Percentiles rank a stretch among this genome's conserved stretches.
phyloP scores from a whole-genome alignment of 2,888 invertebrate genomes.

The Furcula furcula region DNA sequence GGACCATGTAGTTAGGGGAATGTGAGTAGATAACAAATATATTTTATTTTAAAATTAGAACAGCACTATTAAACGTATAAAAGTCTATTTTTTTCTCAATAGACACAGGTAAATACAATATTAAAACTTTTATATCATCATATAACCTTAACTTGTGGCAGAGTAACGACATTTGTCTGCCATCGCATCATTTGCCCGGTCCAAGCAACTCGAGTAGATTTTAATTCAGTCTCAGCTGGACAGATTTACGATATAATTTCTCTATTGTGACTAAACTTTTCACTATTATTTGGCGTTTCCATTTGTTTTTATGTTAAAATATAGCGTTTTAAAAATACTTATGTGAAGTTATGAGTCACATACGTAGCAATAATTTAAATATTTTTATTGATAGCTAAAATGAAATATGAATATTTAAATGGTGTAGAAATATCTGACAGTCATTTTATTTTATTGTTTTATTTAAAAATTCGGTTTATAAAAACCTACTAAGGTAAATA shows the following conservation, averaged over 20 bases:
- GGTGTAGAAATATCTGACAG: no score
- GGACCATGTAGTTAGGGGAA: no score
- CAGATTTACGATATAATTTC: conserved; percentile 55
- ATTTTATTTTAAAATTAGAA: no score
- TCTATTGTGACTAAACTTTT: conserved; percentile 64
- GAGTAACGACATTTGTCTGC: conserved; percentile 53
- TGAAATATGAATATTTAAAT: no score
- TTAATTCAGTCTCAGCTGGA: conserved; percentile 50
- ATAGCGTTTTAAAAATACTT: conserved; percentile 21
- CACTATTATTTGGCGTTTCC: conserved; percentile 46
- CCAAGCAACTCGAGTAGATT: conserved; percentile 48
- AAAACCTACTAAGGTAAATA: no score
- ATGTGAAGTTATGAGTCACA: conserved; percentile 14
- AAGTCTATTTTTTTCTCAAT: no score
- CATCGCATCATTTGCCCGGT: conserved; percentile 47
- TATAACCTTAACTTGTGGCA: conserved; percentile 41
- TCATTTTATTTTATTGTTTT: no score
- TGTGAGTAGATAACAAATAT: no score
- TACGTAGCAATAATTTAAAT: conserved; percentile 16
- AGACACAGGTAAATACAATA: no score
- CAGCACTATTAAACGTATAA: no score
- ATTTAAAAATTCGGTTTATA: no score
- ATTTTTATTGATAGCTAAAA: conserved; percentile 2
- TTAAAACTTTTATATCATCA: no score
- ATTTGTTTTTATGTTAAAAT: conserved; percentile 43